Conservation (phyloP, 2,888 invertebrate species). For the Heliconius sara region DNA sequence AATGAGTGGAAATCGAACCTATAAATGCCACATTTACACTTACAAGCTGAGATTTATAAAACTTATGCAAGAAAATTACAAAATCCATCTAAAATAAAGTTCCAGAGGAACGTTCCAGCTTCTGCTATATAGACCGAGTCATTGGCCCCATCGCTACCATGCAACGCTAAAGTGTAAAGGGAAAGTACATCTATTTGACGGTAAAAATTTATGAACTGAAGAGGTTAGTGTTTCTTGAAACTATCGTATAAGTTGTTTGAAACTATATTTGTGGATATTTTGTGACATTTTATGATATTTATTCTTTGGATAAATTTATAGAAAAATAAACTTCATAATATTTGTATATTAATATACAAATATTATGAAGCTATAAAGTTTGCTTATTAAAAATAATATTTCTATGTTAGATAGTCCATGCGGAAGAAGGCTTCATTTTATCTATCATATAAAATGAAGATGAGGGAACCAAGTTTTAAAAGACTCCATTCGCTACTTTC, state of each 20-base stretch:
- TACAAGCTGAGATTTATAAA: not conserved
- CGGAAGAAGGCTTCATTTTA: too few species aligned
- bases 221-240: conserved; percentile 30
- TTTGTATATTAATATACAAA: too few species aligned
- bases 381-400: too few species aligned
- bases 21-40: not conserved
- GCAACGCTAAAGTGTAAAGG: conserved; percentile 37
- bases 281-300: not conserved
- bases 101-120: not conserved
- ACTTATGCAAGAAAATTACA: conserved; percentile 6
- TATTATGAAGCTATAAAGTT: too few species aligned
- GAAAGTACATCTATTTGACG: conserved; percentile 41
- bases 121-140: conserved; percentile 55
- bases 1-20: not conserved
- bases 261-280: conserved; percentile 1
- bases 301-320: not conserved
- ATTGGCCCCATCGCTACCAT: conserved; percentile 69
- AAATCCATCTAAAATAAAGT: conserved; percentile 11
- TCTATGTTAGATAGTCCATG: too few species aligned
- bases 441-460: too few species aligned
- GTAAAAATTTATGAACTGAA: conserved; percentile 30
- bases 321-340: too few species aligned
- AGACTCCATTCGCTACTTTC: too few species aligned
- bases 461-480: too few species aligned
- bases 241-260: conserved; percentile 1